Base-by-base conservation (phyloP, 30 jellyfish, hydroid and myxozoan genomes). In the Cassiopea xamachana region DNA sequence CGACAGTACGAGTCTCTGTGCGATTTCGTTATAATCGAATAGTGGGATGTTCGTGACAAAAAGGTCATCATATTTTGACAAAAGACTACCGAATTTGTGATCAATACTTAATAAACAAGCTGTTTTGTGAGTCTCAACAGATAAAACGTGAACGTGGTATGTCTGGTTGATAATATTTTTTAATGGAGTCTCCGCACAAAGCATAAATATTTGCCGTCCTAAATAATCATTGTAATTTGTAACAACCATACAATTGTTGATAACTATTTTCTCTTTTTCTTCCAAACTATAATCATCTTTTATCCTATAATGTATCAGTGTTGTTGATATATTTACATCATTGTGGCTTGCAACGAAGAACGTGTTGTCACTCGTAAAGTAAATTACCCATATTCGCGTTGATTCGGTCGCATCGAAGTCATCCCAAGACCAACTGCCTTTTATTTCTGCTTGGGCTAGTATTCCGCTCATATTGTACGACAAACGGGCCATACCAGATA, bases 391-490 rank as follows among this genome's bases (percentile, higher is more conserved):
- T 0, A 93, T 91, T 48, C 98, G 85, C 48, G 99, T 92, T 16
- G 98, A 88, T 85, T 97, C 99, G 67, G 98, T 97, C 46, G 98
- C 98, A 73, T 93, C 98, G 74, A 92, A 97, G 48, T 93, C 98
- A 73, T 90, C 98, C 98, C 98, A 93, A 1, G 98, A 86, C 99
- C 99, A 97, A 76, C 98, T 91, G 13, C 99, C 99, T 85, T 93
- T 90, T 58, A 97, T 94, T 73, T 97, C 99, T 13, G 98, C 98
- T 67, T 93, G 98, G 1, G 99, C 98, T 27, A 92, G 85, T 7
- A 97, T 93, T 4, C 98, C 98, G 79, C 98, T 93, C 98, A 91
- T 97, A 64, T 93, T 93, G 84, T 92, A 97, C 78, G 99, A 92
- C 79, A 93, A 72, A 39, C 79, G 97, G 17, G 98, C 90, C 98